Percentiles rank a stretch among this genome's conserved stretches.
These are phyloP conservation scores for Pandemis corylana DNA, from an alignment of 2,888 invertebrate species.

Conservation along the genomic window DNA sequence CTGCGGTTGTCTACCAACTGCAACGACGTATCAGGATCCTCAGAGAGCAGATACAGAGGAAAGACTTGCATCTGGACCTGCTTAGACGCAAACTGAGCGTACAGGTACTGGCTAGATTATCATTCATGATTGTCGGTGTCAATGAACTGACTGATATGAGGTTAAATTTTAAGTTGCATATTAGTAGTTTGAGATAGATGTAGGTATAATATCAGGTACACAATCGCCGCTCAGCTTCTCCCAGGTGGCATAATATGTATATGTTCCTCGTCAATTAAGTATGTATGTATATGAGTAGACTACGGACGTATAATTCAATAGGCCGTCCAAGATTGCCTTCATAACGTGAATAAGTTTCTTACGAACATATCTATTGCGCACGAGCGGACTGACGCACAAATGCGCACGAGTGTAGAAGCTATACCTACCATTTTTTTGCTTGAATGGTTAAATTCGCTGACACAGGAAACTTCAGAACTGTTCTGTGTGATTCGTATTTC, in stretches of 20 bases:
- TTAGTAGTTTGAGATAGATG: too few relatives aligned
- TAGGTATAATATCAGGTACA: too few relatives aligned
- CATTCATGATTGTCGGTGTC: not conserved
- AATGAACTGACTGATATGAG: not conserved
- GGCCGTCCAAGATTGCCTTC: not conserved
- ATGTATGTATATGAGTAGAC: not conserved
- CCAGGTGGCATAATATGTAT: too few relatives aligned
- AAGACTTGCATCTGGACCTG: constrained; percentile 96
- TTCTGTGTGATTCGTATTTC: constrained; percentile 14
- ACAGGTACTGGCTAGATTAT: constrained; percentile 83
- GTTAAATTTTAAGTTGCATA: not conserved
- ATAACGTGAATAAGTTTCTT: too few relatives aligned
- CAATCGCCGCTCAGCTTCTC: too few relatives aligned
- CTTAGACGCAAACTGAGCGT: constrained; percentile 93
- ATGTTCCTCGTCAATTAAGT: too few relatives aligned
- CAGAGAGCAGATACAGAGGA: constrained; percentile 95
- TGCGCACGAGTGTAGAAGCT: not conserved
- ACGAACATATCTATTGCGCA: not conserved
- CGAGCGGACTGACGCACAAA: not conserved
- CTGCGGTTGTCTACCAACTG: constrained; percentile 94
- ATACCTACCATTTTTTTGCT: not conserved
- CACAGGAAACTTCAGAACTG: not conserved
- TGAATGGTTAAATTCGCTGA: not conserved
- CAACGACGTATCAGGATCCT: constrained; percentile 94
- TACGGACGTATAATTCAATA: not conserved